phyloP scores from a whole-genome alignment of 1,140 invertebrate genomes.

The Cotesia vestalis region DNA sequence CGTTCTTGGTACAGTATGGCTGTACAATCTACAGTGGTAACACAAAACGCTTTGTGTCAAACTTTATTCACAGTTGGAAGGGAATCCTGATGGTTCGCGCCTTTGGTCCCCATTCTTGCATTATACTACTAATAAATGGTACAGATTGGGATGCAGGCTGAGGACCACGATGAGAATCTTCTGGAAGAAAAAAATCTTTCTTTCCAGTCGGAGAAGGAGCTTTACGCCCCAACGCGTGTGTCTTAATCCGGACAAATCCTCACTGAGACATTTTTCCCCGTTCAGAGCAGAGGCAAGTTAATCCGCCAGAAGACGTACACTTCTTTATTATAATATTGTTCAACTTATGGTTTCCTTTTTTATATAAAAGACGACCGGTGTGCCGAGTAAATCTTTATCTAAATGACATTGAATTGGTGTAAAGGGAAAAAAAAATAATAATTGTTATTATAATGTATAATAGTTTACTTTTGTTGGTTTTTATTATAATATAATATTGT shows the following conservation, averaged over 20 bases:
- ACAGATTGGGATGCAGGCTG: conserved; percentile 5
- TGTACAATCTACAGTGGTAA: no score
- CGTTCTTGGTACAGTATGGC: no score
- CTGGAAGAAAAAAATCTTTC: conserved; percentile 5
- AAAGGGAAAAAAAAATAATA: background rate
- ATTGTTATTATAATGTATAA: background rate
- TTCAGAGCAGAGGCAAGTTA: conserved; percentile 32
- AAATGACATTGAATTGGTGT: conserved; percentile 3
- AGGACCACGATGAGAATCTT: no score
- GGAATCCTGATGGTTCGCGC: no score
- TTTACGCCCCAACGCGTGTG: conserved; percentile 31
- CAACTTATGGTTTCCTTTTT: background rate
- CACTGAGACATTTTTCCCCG: conserved; percentile 15
- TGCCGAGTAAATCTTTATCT: background rate
- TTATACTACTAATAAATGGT: conserved; percentile 1
- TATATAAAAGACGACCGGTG: conserved; percentile 1
- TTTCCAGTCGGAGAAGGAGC: background rate
- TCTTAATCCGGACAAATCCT: conserved; percentile 35
- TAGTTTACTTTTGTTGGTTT: no score
- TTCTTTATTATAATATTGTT: conserved; percentile 11
- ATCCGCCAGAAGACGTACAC: conserved; percentile 11
- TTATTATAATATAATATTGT: no score
- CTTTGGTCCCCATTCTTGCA: background rate
- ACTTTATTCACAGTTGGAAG: background rate
- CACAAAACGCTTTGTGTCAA: background rate